Conservation (phyloP, 1,140 invertebrate genomes). For the Sesamia nonagrioides region DNA sequence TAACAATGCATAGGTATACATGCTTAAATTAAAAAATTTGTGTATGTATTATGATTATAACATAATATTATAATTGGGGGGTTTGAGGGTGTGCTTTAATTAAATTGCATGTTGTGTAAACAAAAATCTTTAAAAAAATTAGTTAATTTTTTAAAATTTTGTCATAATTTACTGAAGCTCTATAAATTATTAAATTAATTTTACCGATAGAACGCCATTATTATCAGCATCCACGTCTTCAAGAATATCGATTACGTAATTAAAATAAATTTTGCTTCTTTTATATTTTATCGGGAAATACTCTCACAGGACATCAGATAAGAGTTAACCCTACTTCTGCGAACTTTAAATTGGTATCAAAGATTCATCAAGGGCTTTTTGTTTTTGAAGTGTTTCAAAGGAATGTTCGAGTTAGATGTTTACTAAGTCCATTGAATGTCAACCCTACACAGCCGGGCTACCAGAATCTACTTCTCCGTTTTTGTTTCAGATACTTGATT, state of each 20-base stretch:
- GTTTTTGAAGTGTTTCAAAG: conserved; percentile 29
- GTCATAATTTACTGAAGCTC: background rate
- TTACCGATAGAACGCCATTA: background rate
- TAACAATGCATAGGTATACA: no score
- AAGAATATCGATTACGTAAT: conserved; percentile 10
- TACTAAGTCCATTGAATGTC: conserved; percentile 40
- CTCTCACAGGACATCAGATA: conserved; percentile 4
- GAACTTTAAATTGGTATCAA: conserved; percentile 48
- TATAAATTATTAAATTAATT: background rate
- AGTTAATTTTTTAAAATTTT: background rate
- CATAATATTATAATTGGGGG: no score
- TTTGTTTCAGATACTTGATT: conserved; percentile 35
- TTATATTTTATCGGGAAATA: background rate
- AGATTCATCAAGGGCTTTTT: conserved; percentile 48
- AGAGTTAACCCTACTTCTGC: conserved; percentile 11
- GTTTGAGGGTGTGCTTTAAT: no score
- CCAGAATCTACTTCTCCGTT: conserved; percentile 3
- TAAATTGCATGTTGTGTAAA: no score
- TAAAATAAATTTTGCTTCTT: background rate
- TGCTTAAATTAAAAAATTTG: no score
- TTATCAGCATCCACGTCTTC: background rate
- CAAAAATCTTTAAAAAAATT: no score
- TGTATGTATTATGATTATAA: no score
- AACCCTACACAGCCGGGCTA: background rate
- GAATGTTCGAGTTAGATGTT: conserved; percentile 3